These are phyloP conservation scores for Lycaena phlaeas DNA, from an alignment of 2,888 invertebrate species.

Conservation along the genomic window DNA sequence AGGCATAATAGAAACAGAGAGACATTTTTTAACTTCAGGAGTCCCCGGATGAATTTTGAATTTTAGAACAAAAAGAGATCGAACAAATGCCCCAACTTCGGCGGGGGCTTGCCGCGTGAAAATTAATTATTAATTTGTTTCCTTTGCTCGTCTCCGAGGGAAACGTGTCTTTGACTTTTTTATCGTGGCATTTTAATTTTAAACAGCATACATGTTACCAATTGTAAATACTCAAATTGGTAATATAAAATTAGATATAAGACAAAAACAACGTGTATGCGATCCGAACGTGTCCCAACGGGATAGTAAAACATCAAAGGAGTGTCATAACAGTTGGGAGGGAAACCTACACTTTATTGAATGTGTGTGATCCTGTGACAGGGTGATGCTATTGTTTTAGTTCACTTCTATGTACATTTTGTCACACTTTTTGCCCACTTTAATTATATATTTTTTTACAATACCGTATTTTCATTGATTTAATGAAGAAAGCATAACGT, in stretches of 20 bases:
- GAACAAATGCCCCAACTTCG: conserved; percentile 47
- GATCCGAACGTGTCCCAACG: conserved; percentile 27
- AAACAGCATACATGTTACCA: neutral
- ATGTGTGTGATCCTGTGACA: conserved; percentile 31
- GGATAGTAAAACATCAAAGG: conserved; percentile 52
- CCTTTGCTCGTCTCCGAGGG: conserved; percentile 45
- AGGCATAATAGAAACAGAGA: conserved; percentile 30
- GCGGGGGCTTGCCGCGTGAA: conserved; percentile 47
- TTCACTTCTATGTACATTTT: neutral
- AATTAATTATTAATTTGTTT: conserved; percentile 69
- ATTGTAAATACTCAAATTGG: neutral
- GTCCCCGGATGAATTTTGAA: conserved; percentile 50
- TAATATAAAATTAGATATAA: neutral
- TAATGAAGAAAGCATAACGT: too few species aligned
- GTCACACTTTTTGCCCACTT: neutral
- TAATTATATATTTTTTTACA: too few species aligned
- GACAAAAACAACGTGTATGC: conserved; percentile 2
- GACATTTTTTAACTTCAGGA: conserved; percentile 53
- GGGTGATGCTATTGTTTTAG: conserved; percentile 7
- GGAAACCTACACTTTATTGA: conserved; percentile 47
- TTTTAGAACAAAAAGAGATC: conserved; percentile 56
- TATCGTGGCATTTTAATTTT: neutral
- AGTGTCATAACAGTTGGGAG: conserved; percentile 35
- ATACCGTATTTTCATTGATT: too few species aligned
- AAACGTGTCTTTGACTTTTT: conserved; percentile 44